phyloP scores from a whole-genome alignment of 2,797 vertebrate species.

The Xenops minutus region DNA sequence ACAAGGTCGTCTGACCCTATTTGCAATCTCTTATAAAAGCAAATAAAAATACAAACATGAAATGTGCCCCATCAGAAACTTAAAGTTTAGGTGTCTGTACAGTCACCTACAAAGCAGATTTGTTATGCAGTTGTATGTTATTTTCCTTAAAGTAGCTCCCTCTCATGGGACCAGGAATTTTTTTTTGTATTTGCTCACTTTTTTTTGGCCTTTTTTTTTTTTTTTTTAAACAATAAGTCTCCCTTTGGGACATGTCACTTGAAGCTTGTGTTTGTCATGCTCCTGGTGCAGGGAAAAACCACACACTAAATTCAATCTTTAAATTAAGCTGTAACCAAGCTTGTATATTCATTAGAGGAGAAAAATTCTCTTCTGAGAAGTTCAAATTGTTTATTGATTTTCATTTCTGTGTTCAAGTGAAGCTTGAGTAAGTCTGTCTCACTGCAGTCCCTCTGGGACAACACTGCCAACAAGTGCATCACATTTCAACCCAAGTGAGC shows the following conservation, averaged over 20 bases:
- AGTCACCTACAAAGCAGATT: neutral
- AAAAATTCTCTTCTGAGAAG: conserved; percentile 95
- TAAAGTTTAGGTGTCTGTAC: neutral
- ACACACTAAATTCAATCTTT: conserved; percentile 82
- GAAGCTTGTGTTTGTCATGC: conserved; percentile 78
- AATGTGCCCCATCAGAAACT: neutral
- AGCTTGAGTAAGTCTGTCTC: conserved; percentile 94
- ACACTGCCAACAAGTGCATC: conserved; percentile 78
- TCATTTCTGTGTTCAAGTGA: conserved; percentile 94
- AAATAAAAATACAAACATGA: neutral
- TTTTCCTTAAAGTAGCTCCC: neutral
- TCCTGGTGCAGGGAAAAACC: conserved; percentile 73
- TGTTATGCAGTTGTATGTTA: neutral
- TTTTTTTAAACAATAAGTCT: conserved; percentile 36
- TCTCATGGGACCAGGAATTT: neutral
- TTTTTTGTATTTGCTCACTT: neutral
- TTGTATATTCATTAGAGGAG: conserved; percentile 98
- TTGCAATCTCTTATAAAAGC: neutral
- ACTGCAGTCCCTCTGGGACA: conserved; percentile 81
- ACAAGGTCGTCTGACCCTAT: neutral
- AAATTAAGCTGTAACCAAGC: conserved; percentile 88
- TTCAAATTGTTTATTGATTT: conserved; percentile 99
- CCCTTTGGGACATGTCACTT: conserved; percentile 73
- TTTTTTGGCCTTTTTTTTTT: neutral
- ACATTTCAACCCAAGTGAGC: conserved; percentile 74